These are phyloP conservation scores for Enteromius unitaeniatus DNA, from an alignment of 2,797 vertebrate species.

Conservation along the genomic window DNA sequence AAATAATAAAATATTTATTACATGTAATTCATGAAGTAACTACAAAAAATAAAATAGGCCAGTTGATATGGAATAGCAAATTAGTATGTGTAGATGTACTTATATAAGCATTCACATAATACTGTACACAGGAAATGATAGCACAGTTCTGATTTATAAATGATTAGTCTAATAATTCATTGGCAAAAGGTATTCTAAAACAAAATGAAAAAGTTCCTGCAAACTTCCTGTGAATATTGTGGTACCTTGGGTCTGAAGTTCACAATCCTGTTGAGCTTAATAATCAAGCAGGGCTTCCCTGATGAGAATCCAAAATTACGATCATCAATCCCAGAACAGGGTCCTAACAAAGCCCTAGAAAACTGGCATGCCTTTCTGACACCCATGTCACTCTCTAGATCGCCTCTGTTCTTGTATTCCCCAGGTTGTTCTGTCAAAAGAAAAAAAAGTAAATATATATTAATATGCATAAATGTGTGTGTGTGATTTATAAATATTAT, in stretches of 20 bases:
- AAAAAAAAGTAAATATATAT: not conserved
- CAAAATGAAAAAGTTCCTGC: not conserved
- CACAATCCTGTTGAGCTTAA: constrained; percentile 94
- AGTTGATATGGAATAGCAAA: not conserved
- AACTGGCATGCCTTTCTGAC: constrained; percentile 87
- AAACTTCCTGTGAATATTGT: not conserved
- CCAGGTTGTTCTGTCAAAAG: constrained; percentile 73
- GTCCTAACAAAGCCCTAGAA: constrained; percentile 79
- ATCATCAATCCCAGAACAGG: constrained; percentile 88
- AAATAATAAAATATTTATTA: not conserved
- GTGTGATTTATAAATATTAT: too few relatives aligned
- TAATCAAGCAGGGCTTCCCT: constrained; percentile 89
- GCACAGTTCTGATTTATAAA: not conserved
- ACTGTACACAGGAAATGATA: not conserved
- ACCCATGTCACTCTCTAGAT: constrained; percentile 77
- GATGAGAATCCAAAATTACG: constrained; percentile 81
- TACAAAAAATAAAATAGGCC: not conserved
- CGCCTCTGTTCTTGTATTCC: constrained; percentile 80
- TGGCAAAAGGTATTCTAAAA: not conserved
- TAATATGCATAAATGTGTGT: not conserved
- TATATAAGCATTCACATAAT: not conserved
- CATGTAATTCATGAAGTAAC: not conserved
- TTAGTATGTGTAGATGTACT: not conserved
- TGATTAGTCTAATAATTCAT: not conserved
- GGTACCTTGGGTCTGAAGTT: constrained; percentile 86